Evolutionary conservation across 2,888 invertebrate species (phyloP).

Genomic region (Tenthredo notha): DNA sequence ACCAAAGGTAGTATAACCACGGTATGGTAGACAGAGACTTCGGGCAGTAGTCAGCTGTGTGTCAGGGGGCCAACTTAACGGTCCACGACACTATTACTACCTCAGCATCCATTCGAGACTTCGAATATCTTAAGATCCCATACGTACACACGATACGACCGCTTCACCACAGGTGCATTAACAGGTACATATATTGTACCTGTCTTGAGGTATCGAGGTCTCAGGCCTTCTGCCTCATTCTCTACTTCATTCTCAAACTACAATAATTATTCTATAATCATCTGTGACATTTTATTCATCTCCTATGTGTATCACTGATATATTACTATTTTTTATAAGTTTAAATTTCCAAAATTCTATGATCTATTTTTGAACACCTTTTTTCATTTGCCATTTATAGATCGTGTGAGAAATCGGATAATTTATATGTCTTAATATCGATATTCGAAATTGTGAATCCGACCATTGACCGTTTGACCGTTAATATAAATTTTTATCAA

Average conservation of each 20-base stretch:
- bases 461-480: background rate
- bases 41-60: constrained; percentile 65
- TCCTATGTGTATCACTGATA: too few relatives aligned
- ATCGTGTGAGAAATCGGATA: background rate
- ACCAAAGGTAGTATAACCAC: background rate
- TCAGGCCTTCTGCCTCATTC: background rate
- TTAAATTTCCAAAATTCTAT: too few relatives aligned
- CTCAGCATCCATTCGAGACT: constrained; percentile 11
- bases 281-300: background rate
- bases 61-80: constrained; percentile 76
- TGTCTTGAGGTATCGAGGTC: constrained; percentile 33
- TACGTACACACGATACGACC: background rate
- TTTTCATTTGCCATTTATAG: background rate
- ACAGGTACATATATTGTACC: constrained; percentile 32
- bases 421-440: background rate
- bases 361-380: background rate
- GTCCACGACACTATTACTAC: constrained; percentile 64
- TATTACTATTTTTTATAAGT: too few relatives aligned
- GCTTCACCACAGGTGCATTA: background rate
- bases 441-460: background rate
- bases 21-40: constrained; percentile 21
- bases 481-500: background rate
- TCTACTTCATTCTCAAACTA: background rate
- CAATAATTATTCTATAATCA: background rate
- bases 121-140: background rate